Base-by-base conservation (phyloP, 2,888 invertebrate species). In the Dicranocentrus wangi region DNA sequence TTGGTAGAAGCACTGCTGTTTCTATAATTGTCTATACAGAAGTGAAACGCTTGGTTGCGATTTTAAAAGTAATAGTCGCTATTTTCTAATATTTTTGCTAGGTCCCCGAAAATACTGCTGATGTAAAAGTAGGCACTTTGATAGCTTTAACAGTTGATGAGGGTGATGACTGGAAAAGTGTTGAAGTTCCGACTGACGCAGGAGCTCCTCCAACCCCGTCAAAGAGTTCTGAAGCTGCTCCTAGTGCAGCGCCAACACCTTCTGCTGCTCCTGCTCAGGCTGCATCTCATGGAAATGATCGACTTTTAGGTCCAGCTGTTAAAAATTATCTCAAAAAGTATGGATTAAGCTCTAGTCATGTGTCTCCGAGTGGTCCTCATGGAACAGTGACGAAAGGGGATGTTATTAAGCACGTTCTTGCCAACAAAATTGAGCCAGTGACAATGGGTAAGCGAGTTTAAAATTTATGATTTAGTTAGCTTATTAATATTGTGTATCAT, bases 91-190 rank as follows among this genome's bases (percentile, higher is more conserved):
- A 21, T n/a, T 73, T 80, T 83, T 77, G 17, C 81, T n/a, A 90
- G 90, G 87, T 90, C 2, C 86, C 90, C 25, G 91, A 91, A 84
- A 90, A 91, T 86, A 88, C 90, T 0, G 89, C 90, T 84, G 91
- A 91, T 85, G 88, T 92, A 1, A 90, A 90, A 87, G 90, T 93
- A 10, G 91, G 91, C 47, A 88, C 89, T 2, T 85, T 92, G 79
- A 92, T 93, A 79, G 93, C 91, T n/a, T 87, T 93, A 39, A 89
- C 91, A 82, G 92, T 92, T 3, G 91, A 90, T 17, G 89, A 90
- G 83, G 92, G 91, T 0, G 91, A 92, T 86, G 92, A 92, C 87
- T 92, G 92, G 92, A 90, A 91, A 87, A 89, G 89, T 82, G 90
- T 91, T 0, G 89, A 90, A 87, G 83, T 88, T 66, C 89, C 89